Base-by-base conservation (phyloP, 2,797 vertebrate genomes). In the Ptychadena robeensis region DNA sequence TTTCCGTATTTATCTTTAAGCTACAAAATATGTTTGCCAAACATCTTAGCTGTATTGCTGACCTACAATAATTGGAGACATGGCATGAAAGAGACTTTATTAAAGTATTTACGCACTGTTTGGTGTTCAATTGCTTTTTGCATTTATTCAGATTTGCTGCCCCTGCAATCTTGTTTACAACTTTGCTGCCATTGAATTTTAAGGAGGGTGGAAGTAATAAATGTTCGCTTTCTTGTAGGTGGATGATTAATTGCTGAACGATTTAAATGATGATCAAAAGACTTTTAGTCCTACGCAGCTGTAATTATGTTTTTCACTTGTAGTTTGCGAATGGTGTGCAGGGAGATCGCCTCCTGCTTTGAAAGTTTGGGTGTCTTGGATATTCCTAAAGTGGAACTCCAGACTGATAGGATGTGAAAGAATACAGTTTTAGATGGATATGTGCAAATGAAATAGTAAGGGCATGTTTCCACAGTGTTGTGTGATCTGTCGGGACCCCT, bases 111-210 rank as follows among this genome's bases (percentile, higher is more conserved):
- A 68, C 70, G 44, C 61, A 74, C 48, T 84, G 48, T 70, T 80
- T 70, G 73, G 48, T 57, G 35, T 27, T 68, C 30, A 22, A 48
- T 30, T 53, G 48, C 44, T 74, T 61, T 74, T 61, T 74, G 70
- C 53, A 44, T 48, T 59, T 44, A 75, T 75, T 80, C 37, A 75
- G 64, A 74, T 61, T 31, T 18, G 8, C 28, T 61, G 37, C 64
- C 71, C 74, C 38, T 37, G 53, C 70, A 84, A 84, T 79, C 82
- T 75, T 85, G 78, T 80, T 85, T 80, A 85, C 72, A 73, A 71
- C 35, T 71, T 68, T 44, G 7, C 71, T 80, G 44, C 30, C 40
- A 57, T 40, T 64, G 77, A 63, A 81, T 85, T 53, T 76, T 65
- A 81, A 80, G 65, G 38, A 76, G 34, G 31, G 9, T 70, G n/a